A percentile compares a stretch with the other conserved stretches of the same genome.
Conservation (phyloP, 2,113 vertebrate genomes). For the Bos taurus region DNA sequence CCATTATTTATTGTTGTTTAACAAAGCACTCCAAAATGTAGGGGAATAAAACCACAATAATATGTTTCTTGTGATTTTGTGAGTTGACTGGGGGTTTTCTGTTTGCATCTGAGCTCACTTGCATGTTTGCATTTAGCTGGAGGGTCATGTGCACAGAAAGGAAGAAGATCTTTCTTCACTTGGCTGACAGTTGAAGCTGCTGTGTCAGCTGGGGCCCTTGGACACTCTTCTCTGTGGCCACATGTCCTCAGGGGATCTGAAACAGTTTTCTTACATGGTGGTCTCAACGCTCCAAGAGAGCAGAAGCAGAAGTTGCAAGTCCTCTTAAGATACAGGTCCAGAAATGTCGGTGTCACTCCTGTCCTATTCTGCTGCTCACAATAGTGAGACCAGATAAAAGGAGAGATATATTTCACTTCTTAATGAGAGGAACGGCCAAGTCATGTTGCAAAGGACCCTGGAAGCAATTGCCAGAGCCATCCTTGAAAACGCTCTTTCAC, state of each 20-base stretch:
- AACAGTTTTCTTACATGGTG: not conserved
- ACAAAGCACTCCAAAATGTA: not conserved
- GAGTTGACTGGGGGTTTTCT: not conserved
- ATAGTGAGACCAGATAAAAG: not conserved
- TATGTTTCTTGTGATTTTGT: not conserved
- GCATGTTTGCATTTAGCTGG: not conserved
- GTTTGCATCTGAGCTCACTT: not conserved
- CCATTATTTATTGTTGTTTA: not conserved
- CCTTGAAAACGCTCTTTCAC: not conserved
- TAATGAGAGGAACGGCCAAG: not conserved
- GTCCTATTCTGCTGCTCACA: not conserved
- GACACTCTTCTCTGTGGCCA: not conserved
- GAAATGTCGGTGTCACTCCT: not conserved
- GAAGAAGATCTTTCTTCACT: not conserved
- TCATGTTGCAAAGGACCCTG: not conserved
- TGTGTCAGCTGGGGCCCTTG: not conserved
- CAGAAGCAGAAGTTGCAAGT: not conserved
- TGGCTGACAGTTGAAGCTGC: not conserved
- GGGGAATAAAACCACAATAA: not conserved
- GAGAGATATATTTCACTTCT: not conserved
- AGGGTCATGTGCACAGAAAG: not conserved
- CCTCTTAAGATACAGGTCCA: not conserved
- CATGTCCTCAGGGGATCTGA: not conserved
- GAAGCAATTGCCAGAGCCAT: not conserved
- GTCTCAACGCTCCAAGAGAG: not conserved